phyloP scores from a whole-genome alignment of 2,113 vertebrate genomes.

The Chroicocephalus ridibundus region DNA sequence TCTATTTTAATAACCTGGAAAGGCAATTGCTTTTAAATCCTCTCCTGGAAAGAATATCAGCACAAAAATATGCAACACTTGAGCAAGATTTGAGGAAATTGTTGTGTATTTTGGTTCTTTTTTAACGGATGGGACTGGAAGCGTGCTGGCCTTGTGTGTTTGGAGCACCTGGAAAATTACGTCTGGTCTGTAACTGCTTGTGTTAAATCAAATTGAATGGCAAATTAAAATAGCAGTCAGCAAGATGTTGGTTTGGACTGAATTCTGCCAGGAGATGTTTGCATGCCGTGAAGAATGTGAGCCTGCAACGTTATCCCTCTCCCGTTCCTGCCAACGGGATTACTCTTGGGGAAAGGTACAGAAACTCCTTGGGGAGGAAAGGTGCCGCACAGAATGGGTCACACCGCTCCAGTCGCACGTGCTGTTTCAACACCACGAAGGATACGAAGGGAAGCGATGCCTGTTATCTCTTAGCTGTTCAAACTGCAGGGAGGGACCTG shows the following conservation, averaged over 20 bases:
- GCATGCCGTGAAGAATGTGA: background rate
- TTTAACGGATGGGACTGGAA: background rate
- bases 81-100: background rate
- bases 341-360: background rate
- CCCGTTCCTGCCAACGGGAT: background rate
- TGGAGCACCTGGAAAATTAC: slow-evolving; percentile 2
- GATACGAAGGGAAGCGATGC: background rate
- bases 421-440: background rate
- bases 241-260: background rate
- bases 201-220: background rate
- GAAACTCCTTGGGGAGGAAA: background rate
- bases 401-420: background rate
- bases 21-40: slow-evolving; percentile 31
- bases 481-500: background rate
- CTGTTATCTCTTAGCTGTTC: background rate
- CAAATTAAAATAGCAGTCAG: background rate
- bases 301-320: background rate
- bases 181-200: background rate
- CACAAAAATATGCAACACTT: background rate
- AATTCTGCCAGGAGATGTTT: background rate
- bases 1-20: slow-evolving; percentile 20
- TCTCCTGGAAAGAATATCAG: background rate
- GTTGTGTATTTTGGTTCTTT: slow-evolving; percentile 12
- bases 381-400: background rate
- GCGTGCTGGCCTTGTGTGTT: background rate